Evolutionary conservation across 1,140 invertebrate genomes (phyloP).

Genomic region (Zaprionus vittiger): DNA sequence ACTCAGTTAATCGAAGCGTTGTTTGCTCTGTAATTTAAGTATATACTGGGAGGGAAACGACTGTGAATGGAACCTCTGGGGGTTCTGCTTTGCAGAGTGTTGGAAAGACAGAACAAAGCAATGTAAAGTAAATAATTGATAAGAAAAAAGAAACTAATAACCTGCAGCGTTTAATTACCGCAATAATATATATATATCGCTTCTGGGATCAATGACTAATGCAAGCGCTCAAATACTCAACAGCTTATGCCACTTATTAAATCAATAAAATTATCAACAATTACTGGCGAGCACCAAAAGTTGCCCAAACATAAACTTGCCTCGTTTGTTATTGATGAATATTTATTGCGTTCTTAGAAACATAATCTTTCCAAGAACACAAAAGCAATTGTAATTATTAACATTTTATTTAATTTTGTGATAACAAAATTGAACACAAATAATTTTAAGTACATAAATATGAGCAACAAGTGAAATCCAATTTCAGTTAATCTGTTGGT

Average conservation of each 20-base stretch:
- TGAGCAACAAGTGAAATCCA: slow-evolving; percentile 22
- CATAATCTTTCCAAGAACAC: background rate
- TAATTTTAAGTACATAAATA: background rate
- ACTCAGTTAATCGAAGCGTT: slow-evolving; percentile 22
- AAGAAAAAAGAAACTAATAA: slow-evolving; percentile 28
- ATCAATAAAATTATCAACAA: slow-evolving; percentile 70
- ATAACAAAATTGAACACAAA: background rate
- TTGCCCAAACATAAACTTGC: background rate
- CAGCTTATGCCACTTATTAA: slow-evolving; percentile 50
- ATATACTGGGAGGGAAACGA: background rate
- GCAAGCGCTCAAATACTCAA: slow-evolving; percentile 28
- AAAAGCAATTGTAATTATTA: background rate
- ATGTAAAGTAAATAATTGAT: slow-evolving; percentile 47
- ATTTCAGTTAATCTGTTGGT: background rate
- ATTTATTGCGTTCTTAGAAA: background rate
- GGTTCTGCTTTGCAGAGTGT: background rate
- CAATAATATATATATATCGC: slow-evolving; percentile 39
- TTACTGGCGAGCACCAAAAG: background rate
- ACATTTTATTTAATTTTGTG: background rate
- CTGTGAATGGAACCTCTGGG: background rate
- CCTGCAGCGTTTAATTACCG: slow-evolving; percentile 49
- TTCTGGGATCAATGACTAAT: slow-evolving; percentile 25
- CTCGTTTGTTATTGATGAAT: slow-evolving; percentile 15
- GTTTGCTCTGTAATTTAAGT: slow-evolving; percentile 40
- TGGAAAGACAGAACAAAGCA: slow-evolving; percentile 16